These are phyloP conservation scores for Platypus cylindrus DNA, from an alignment of 2,888 invertebrate species.

Conservation along the genomic window DNA sequence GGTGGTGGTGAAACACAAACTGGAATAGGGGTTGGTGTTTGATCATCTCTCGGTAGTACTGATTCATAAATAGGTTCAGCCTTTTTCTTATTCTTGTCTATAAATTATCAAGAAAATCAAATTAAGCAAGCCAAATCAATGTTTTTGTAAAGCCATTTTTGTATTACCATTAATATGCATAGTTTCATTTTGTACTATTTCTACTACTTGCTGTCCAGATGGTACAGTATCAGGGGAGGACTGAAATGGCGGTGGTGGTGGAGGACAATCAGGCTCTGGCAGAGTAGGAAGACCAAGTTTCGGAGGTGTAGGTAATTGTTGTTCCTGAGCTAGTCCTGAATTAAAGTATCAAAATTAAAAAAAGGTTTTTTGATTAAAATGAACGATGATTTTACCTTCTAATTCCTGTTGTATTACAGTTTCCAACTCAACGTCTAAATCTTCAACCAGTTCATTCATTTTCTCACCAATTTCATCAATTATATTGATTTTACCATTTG, in stretches of 20 bases:
- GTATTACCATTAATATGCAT: neutral
- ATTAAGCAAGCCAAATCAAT: neutral
- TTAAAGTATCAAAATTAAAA: neutral
- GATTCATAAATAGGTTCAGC: constrained; percentile 79
- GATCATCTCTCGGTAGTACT: constrained; percentile 57
- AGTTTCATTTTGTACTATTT: constrained; percentile 3
- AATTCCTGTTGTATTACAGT: constrained; percentile 51
- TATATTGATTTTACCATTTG: constrained; percentile 41
- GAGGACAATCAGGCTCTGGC: constrained; percentile 60
- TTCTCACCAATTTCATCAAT: constrained; percentile 75
- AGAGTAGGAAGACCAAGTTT: constrained; percentile 48
- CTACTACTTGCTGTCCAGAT: constrained; percentile 14
- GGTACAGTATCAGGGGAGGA: constrained; percentile 22
- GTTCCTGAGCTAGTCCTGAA: constrained; percentile 32
- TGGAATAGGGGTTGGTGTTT: constrained; percentile 14
- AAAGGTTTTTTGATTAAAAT: neutral
- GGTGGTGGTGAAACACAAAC: constrained; percentile 12
- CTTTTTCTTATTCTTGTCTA: constrained; percentile 16
- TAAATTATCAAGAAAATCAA: constrained; percentile 11
- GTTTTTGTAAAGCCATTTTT: no score
- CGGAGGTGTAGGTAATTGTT: constrained; percentile 32
- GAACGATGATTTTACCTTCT: constrained; percentile 29
- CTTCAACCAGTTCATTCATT: constrained; percentile 72
- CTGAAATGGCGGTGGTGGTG: constrained; percentile 37
- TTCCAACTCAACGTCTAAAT: constrained; percentile 66